A percentile compares a stretch with the other conserved stretches of the same genome.
phyloP scores from a whole-genome alignment of 2,113 vertebrate genomes.

The Empidonax traillii region DNA sequence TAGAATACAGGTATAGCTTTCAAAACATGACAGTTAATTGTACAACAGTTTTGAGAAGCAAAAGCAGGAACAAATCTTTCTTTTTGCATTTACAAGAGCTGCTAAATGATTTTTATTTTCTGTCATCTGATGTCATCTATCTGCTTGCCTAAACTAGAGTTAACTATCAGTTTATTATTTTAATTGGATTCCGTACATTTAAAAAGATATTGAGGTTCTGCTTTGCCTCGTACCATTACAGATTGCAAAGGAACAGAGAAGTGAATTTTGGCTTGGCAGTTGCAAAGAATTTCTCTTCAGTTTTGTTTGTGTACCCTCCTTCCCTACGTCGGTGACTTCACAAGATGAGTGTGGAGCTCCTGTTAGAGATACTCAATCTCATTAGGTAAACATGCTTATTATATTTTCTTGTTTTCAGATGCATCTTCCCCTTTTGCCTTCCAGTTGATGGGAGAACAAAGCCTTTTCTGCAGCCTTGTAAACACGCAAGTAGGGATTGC shows the following conservation, averaged over 20 bases:
- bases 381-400: background rate
- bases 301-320: background rate
- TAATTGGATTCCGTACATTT: background rate
- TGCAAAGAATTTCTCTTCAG: background rate
- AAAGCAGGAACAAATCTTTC: background rate
- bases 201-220: background rate
- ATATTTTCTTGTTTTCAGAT: background rate
- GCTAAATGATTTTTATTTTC: background rate
- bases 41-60: background rate
- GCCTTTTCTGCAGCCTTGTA: background rate
- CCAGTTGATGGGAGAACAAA: background rate
- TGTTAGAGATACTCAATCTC: background rate
- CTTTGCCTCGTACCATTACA: background rate
- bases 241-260: background rate
- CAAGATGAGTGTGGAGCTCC: background rate
- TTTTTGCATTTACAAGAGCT: background rate
- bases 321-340: background rate
- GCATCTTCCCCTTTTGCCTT: background rate
- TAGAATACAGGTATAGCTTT: background rate
- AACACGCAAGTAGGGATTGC: background rate
- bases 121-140: background rate
- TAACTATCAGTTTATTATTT: background rate
- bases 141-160: background rate
- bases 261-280: background rate
- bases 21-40: background rate